Evolutionary conservation across 1,140 invertebrate genomes (phyloP).

Genomic region (Zaprionus inermis): DNA sequence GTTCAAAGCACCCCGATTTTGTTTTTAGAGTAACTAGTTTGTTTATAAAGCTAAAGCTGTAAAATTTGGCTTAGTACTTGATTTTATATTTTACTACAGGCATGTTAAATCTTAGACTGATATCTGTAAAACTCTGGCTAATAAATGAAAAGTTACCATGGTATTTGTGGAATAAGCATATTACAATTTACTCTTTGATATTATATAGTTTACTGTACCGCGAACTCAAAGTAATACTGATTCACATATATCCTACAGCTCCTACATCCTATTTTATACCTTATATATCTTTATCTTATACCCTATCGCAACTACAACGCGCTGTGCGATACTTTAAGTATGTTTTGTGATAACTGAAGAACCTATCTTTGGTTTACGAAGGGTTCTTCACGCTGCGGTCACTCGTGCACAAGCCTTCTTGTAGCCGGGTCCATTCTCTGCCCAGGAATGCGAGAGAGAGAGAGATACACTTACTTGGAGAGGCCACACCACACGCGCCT

Average conservation of each 20-base stretch:
- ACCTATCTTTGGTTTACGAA: conserved; percentile 42
- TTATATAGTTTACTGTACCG: too few relatives aligned
- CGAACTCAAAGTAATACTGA: background rate
- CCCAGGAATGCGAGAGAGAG: conserved; percentile 41
- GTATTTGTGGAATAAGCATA: too few relatives aligned
- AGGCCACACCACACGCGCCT: conserved; percentile 53
- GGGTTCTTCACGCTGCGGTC: background rate
- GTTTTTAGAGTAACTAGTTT: background rate
- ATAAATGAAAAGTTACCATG: too few relatives aligned
- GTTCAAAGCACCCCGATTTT: background rate
- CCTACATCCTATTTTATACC: too few relatives aligned
- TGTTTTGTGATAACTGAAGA: conserved; percentile 36
- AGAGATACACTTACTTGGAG: conserved; percentile 50
- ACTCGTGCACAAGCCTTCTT: conserved; percentile 24
- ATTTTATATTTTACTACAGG: too few relatives aligned
- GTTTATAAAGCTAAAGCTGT: background rate
- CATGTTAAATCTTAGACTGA: too few relatives aligned
- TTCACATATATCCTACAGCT: background rate
- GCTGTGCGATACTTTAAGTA: background rate
- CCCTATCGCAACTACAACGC: background rate
- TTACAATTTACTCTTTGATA: too few relatives aligned
- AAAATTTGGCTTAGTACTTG: too few relatives aligned
- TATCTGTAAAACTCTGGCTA: too few relatives aligned
- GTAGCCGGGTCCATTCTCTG: conserved; percentile 44
- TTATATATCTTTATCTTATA: background rate